These are phyloP conservation scores for Mesitornis unicolor DNA, from an alignment of 2,113 vertebrate genomes.

Conservation along the genomic window DNA sequence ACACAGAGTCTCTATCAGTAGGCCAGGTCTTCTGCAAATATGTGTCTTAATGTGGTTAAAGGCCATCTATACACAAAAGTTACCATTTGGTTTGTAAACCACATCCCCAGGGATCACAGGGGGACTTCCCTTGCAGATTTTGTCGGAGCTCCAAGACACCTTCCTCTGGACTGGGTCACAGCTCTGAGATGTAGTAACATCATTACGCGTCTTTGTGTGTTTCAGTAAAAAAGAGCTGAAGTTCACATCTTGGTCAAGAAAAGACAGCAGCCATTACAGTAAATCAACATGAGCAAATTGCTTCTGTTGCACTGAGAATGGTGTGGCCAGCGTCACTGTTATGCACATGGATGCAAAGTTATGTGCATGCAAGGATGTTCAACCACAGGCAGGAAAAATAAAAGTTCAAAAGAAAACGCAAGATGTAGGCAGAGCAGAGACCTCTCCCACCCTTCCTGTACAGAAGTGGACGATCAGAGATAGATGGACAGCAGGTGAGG, in stretches of 20 bases:
- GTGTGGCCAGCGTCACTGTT: neutral
- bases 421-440: neutral
- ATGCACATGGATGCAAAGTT: neutral
- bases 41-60: constrained; percentile 56
- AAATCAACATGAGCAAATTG: neutral
- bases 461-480: neutral
- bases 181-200: neutral
- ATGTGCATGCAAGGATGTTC: accelerated
- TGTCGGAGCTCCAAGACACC: neutral
- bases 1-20: constrained; percentile 54
- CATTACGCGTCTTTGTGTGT: accelerated
- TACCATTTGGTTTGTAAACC: constrained; percentile 66
- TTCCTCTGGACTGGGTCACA: neutral
- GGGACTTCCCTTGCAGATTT: neutral
- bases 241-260: neutral
- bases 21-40: constrained; percentile 62
- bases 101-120: constrained; percentile 23
- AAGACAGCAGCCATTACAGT: neutral
- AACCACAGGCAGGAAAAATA: constrained; percentile 12
- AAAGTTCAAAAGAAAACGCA: neutral
- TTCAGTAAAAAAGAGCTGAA: neutral
- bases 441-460: neutral
- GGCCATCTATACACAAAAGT: constrained; percentile 21
- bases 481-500: neutral
- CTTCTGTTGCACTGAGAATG: neutral